Base-by-base conservation (phyloP, 2,113 vertebrate species). In the Amblyopsis rosae region DNA sequence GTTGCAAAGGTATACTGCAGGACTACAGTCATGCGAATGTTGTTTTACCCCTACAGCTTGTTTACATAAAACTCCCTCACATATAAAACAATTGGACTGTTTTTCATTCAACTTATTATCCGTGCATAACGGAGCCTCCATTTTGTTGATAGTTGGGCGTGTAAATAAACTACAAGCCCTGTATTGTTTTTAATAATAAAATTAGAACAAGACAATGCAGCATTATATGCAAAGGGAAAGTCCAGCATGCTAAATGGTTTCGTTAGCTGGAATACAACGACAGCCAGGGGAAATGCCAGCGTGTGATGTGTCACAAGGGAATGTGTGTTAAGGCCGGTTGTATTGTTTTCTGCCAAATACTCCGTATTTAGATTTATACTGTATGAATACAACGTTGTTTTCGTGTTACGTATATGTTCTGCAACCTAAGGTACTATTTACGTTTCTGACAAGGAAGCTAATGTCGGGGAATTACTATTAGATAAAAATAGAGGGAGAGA, bases 111-210 rank as follows among this genome's bases (percentile, higher is more conserved):
- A 12, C 16, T 5, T 9, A 16, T 6, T 12, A 19, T 3, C 0
- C 12, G 16, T 7, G 4, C 59, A 78, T 77, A 35, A 0, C n/a
- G 7, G 17, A 69, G 63, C 75, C 77, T 87, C 88, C 86, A 91
- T 87, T 89, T 90, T 89, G 86, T 85, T 46, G 48, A 50, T 48
- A 73, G 53, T 17, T 26, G 33, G 50, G 47, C 47, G 33, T 69
- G 58, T 47, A 81, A 76, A 73, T 80, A 61, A 53, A 75, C 35
- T 53, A 62, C 32, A 51, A 16, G 12, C 11, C 32, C 4, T 0
- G 70, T 2, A 33, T 76, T 46, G 12, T 19, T 55, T 1, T 55
- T 7, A 6, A 15, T 3, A 12, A 4, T 9, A 4, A 15, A 7
- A 6, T 15, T 15, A 11, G 9, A 4, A 3, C n/a, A 11, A 54